Percentiles rank a stretch among this genome's conserved stretches.
These are phyloP conservation scores for Sarcophaga bullata DNA, from an alignment of 1,140 invertebrate species.

Conservation along the genomic window DNA sequence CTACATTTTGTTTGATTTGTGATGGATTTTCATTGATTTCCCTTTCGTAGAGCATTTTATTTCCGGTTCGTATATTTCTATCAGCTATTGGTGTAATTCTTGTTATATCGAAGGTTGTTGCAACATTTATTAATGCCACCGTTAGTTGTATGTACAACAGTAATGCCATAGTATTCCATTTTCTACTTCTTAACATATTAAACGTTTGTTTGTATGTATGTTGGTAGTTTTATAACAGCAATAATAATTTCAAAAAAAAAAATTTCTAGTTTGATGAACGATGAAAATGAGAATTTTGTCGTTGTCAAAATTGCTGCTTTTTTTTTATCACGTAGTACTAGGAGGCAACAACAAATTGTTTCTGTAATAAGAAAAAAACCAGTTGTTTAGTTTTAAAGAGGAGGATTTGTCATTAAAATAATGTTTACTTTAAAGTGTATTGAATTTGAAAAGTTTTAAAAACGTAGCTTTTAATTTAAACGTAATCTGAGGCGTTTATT, in stretches of 20 bases:
- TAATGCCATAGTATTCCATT: slow-evolving; percentile 33
- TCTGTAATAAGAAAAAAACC: too few species aligned
- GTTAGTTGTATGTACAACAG: background rate
- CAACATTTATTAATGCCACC: slow-evolving; percentile 25
- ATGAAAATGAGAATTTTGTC: background rate
- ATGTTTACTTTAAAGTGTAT: too few species aligned
- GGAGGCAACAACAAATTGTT: too few species aligned
- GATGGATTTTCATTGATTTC: slow-evolving; percentile 40
- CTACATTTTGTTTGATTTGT: background rate
- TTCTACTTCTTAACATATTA: slow-evolving; percentile 12
- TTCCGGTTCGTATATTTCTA: slow-evolving; percentile 45
- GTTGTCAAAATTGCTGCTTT: too few species aligned
- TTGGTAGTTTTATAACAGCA: background rate
- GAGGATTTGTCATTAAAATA: too few species aligned
- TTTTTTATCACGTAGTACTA: too few species aligned
- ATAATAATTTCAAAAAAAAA: background rate
- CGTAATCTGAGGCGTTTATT: too few species aligned
- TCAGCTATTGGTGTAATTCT: slow-evolving; percentile 35
- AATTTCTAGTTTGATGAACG: background rate
- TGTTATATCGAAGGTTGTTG: slow-evolving; percentile 44
- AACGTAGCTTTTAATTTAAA: too few species aligned
- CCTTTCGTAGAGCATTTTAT: slow-evolving; percentile 44
- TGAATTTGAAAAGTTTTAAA: too few species aligned
- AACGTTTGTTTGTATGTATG: background rate
- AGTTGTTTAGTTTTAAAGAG: too few species aligned